A percentile compares a stretch with the other conserved stretches of the same genome.
Evolutionary conservation across 1,140 invertebrate species (phyloP).

Genomic region (Drosophila sturtevanti): DNA sequence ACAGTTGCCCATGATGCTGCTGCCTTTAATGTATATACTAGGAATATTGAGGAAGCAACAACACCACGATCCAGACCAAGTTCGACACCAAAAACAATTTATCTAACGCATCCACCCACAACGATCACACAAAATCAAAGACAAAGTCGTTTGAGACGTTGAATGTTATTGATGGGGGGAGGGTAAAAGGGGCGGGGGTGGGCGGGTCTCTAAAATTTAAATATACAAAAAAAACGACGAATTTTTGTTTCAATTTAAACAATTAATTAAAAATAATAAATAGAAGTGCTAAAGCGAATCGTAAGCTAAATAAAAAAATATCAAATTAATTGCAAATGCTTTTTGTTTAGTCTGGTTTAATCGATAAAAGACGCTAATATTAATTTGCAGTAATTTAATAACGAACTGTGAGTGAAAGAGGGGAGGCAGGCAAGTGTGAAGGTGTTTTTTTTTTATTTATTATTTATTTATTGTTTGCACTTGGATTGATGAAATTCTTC

Average conservation of each 20-base stretch:
- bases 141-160: conserved; percentile 14
- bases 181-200: conserved; percentile 12
- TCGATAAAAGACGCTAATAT: conserved; percentile 13
- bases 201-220: conserved; percentile 19
- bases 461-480: background rate
- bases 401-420: background rate
- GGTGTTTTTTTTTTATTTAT: background rate
- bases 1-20: conserved; percentile 66
- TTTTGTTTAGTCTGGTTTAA: conserved; percentile 31
- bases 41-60: conserved; percentile 48
- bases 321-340: conserved; percentile 25
- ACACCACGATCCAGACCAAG: conserved; percentile 48
- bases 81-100: conserved; percentile 60
- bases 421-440: background rate
- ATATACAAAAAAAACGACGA: conserved; percentile 46
- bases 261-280: conserved; percentile 70
- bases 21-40: conserved; percentile 66
- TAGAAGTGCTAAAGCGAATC: conserved; percentile 58
- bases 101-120: conserved; percentile 61
- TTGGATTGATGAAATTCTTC: background rate
- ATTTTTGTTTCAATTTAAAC: conserved; percentile 64
- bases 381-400: conserved; percentile 4
- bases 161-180: background rate
- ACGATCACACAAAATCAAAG: conserved; percentile 14
- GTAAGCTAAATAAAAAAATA: conserved; percentile 31